phyloP scores from a whole-genome alignment of 2,797 vertebrate species.

The Nannoperca obscura region DNA sequence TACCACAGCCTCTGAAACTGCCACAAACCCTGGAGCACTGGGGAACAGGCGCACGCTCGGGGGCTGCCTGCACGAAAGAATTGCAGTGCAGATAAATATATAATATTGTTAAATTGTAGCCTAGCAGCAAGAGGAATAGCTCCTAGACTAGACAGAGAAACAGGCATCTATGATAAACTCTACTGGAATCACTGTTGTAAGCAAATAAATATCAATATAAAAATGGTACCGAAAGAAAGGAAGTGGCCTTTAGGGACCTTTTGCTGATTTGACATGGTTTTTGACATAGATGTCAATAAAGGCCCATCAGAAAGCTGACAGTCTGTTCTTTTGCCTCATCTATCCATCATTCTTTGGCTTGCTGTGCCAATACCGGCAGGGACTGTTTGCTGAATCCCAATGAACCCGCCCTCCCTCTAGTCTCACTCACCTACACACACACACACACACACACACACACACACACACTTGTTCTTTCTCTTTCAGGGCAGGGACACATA shows the following conservation, averaged over 20 bases:
- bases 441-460: conserved; percentile 13
- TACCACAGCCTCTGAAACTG: conserved; percentile 84
- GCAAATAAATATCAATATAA: conserved; percentile 4
- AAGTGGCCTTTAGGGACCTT: not conserved
- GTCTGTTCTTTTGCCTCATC: conserved; percentile 15
- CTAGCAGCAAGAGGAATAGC: not conserved
- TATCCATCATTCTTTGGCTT: conserved; percentile 18
- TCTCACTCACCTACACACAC: conserved; percentile 23
- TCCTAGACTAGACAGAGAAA: not conserved
- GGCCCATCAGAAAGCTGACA: conserved; percentile 15
- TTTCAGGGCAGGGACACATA: conserved; percentile 37
- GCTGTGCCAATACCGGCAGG: conserved; percentile 33
- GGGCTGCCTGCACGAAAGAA: conserved; percentile 86
- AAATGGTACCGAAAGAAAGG: not conserved
- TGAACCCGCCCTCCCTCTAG: not conserved
- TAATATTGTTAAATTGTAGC: not conserved
- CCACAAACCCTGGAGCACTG: conserved; percentile 83
- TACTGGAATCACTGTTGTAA: not conserved
- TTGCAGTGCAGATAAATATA: not conserved
- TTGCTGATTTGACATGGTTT: conserved; percentile 14
- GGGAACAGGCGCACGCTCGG: conserved; percentile 89
- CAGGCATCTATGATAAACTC: not conserved
- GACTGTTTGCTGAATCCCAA: conserved; percentile 18
- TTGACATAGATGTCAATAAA: conserved; percentile 25
- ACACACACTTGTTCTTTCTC: conserved; percentile 15